A percentile compares a stretch with the other conserved stretches of the same genome.
Conservation (phyloP, 2,888 invertebrate species). For the Parasteatoda lunata region DNA sequence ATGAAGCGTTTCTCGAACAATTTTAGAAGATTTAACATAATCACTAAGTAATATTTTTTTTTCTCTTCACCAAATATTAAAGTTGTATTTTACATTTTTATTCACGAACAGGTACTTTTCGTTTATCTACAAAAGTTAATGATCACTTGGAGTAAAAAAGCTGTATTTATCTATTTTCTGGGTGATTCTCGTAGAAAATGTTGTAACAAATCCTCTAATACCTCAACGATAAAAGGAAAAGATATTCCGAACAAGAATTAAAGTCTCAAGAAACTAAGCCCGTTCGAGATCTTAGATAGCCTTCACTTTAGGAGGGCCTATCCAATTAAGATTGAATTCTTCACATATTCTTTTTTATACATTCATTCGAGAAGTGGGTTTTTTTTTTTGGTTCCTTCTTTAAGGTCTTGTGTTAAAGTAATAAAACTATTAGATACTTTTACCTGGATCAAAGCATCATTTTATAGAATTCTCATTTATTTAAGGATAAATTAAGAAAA, state of each 20-base stretch:
- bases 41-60: no score
- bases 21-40: no score
- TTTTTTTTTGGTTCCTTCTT: no score
- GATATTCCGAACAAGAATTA: conserved; percentile 56
- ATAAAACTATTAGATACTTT: no score
- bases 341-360: no score
- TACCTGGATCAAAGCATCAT: no score
- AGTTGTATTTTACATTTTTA: background rate
- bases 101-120: background rate
- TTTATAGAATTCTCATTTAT: no score
- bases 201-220: conserved; percentile 48
- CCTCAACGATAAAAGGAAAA: conserved; percentile 50
- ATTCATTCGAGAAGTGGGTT: no score
- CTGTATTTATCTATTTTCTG: conserved; percentile 55
- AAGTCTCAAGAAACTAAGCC: conserved; percentile 43
- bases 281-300: conserved; percentile 22
- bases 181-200: conserved; percentile 20
- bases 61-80: background rate
- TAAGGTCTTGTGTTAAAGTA: no score
- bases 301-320: background rate
- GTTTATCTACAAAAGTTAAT: conserved; percentile 6
- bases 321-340: no score
- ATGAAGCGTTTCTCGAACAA: no score
- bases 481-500: no score
- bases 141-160: conserved; percentile 45